Evolutionary conservation across 2,888 invertebrate genomes (phyloP).

Genomic region (Andrena dorsata): DNA sequence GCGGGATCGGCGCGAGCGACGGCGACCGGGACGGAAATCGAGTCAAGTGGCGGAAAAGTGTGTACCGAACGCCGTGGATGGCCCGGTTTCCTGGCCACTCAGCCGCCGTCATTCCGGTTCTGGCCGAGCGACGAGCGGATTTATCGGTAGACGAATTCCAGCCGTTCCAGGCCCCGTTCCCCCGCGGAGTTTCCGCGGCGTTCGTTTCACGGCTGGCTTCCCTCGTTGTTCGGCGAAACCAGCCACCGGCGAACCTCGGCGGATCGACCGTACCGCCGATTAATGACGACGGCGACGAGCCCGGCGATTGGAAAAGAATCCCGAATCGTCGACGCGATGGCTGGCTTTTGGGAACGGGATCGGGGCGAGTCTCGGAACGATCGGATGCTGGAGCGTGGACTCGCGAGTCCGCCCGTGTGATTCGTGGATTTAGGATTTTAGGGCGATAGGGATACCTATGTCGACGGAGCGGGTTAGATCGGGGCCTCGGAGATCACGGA

Average conservation of each 20-base stretch:
- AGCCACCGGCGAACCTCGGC: conserved; percentile 11
- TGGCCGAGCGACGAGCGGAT: conserved; percentile 37
- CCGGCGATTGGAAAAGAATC: conserved; percentile 7
- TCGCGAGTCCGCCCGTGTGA: too few species aligned
- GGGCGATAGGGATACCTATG: background rate
- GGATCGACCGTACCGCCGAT: conserved; percentile 16
- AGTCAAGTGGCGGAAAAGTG: conserved; percentile 42
- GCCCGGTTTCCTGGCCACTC: conserved; percentile 46
- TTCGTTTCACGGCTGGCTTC: conserved; percentile 54
- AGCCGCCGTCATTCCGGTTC: conserved; percentile 40
- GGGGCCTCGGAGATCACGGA: background rate
- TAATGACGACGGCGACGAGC: conserved; percentile 31
- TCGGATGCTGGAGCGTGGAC: background rate
- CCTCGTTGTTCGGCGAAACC: conserved; percentile 31
- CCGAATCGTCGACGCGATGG: background rate
- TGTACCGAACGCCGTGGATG: conserved; percentile 24
- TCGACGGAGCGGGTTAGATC: background rate
- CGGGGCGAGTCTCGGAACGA: too few species aligned
- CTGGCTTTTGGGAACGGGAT: background rate
- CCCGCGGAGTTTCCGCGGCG: background rate
- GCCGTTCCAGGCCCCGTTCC: conserved; percentile 37
- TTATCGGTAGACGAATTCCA: conserved; percentile 53
- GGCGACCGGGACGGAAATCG: conserved; percentile 14
- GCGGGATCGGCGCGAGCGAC: too few species aligned
- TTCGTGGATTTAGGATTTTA: background rate